These are phyloP conservation scores for Prorops nasuta DNA, from an alignment of 1,140 invertebrate genomes.

Conservation along the genomic window DNA sequence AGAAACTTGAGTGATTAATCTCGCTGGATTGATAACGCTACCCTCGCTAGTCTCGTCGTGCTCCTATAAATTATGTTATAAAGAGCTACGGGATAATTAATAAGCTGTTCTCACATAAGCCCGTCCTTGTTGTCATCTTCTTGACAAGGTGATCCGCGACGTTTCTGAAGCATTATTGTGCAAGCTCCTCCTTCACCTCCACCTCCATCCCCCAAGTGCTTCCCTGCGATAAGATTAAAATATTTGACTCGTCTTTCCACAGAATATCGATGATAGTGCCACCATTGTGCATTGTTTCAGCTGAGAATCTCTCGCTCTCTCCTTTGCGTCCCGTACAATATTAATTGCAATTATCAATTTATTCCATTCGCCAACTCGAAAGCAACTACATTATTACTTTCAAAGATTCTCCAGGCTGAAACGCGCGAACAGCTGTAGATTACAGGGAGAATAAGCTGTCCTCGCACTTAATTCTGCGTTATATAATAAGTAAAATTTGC, in stretches of 20 bases:
- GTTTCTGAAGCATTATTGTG: conserved; percentile 1
- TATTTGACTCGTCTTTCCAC: not conserved
- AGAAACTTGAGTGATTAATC: conserved; percentile 52
- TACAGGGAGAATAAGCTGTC: too few species aligned
- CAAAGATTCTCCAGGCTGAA: too few species aligned
- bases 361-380: too few species aligned
- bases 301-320: too few species aligned
- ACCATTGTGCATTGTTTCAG: too few species aligned
- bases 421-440: too few species aligned
- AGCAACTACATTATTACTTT: too few species aligned
- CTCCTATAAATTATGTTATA: conserved; percentile 50
- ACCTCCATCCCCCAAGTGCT: not conserved
- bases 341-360: too few species aligned
- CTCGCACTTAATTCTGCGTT: too few species aligned
- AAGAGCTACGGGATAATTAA: conserved; percentile 48
- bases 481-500: too few species aligned
- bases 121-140: conserved; percentile 7
- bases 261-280: too few species aligned
- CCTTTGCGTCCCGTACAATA: too few species aligned
- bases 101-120: conserved; percentile 36
- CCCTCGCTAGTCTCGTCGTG: conserved; percentile 27
- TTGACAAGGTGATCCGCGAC: conserved; percentile 25
- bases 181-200: not conserved
- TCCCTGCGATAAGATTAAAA: not conserved
- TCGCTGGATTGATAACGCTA: conserved; percentile 47